Evolutionary conservation across 2,113 vertebrate species (phyloP).

Genomic region (Benitochromis conjunctus): DNA sequence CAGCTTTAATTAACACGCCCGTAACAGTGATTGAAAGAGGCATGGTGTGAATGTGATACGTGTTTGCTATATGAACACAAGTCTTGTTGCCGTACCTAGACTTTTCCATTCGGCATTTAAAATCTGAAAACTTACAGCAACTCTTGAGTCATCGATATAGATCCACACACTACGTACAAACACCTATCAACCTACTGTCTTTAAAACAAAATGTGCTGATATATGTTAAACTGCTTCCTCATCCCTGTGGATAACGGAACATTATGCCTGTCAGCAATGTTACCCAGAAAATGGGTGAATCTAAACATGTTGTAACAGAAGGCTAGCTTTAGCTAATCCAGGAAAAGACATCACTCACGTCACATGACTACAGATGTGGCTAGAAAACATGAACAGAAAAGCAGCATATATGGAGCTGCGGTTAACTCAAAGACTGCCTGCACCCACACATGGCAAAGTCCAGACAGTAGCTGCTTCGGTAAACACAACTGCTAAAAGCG

Average conservation of each 20-base stretch:
- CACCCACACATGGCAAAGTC: slow-evolving; percentile 9
- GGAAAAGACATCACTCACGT: slow-evolving; percentile 3
- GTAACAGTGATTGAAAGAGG: not conserved
- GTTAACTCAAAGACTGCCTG: slow-evolving; percentile 7
- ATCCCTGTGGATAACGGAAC: not conserved
- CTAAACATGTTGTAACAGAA: slow-evolving; percentile 8
- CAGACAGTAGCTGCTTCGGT: slow-evolving; percentile 6
- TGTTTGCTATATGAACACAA: not conserved
- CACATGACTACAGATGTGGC: slow-evolving; percentile 40
- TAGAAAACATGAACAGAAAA: slow-evolving; percentile 7
- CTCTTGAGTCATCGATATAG: not conserved
- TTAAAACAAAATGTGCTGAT: slow-evolving; percentile 8
- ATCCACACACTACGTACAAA: not conserved
- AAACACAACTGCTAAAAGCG: slow-evolving; percentile 26
- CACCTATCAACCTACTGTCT: not conserved
- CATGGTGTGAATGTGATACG: not conserved
- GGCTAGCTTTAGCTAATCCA: slow-evolving; percentile 2
- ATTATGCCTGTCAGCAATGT: not conserved
- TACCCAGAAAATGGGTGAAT: not conserved
- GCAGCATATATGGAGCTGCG: slow-evolving; percentile 13
- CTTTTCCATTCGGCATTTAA: slow-evolving; percentile 4
- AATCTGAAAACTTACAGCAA: not conserved
- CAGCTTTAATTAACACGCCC: not conserved
- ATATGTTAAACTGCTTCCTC: slow-evolving; percentile 6
- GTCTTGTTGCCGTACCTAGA: not conserved